Evolutionary conservation across 2,797 vertebrate genomes (phyloP).

Genomic region (Martes flavigula): DNA sequence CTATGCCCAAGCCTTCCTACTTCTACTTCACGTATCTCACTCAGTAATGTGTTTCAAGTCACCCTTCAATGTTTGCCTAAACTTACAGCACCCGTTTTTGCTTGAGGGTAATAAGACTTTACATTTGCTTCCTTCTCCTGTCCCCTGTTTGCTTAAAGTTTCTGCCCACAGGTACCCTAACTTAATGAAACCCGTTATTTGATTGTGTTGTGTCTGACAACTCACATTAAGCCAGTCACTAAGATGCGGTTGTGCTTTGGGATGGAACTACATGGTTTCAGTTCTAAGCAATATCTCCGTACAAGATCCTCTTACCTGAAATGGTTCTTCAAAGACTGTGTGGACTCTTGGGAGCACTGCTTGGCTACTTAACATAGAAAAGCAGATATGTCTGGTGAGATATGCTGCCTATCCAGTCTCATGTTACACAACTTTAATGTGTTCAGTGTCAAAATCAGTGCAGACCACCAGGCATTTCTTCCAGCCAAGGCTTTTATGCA

Average conservation of each 20-base stretch:
- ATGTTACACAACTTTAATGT: background rate
- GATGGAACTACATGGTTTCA: background rate
- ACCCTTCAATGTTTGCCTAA: background rate
- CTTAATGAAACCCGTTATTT: background rate
- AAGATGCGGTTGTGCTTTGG: background rate
- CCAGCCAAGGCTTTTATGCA: background rate
- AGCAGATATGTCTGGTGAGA: background rate
- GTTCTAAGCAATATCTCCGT: background rate
- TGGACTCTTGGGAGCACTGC: background rate
- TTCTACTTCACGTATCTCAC: background rate
- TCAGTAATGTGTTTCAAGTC: background rate
- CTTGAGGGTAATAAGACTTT: background rate
- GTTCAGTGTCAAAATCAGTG: background rate
- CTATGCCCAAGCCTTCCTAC: no score
- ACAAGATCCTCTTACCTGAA: background rate
- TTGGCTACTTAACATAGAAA: background rate
- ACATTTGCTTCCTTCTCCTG: background rate
- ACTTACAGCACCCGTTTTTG: background rate
- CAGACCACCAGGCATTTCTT: background rate
- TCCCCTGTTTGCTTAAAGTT: background rate
- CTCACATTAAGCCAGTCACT: background rate
- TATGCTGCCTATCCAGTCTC: background rate
- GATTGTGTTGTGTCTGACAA: background rate
- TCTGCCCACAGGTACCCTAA: background rate
- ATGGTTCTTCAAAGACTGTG: background rate